Percentiles rank a stretch among this genome's conserved stretches.
Conservation (phyloP, 2,888 invertebrate genomes). For the Crepidodera aurea region DNA sequence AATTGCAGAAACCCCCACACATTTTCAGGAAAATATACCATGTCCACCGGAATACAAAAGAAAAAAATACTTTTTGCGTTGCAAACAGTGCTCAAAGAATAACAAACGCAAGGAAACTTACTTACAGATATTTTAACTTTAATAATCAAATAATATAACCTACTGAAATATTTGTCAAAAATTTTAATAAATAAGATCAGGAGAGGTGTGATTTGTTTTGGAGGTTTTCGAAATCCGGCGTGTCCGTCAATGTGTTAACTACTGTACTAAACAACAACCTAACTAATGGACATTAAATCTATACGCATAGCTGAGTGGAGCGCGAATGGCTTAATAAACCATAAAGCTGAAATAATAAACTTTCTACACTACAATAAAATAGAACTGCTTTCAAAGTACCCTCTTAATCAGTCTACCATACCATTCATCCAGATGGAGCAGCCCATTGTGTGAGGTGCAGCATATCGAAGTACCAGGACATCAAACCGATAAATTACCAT, state of each 20-base stretch:
- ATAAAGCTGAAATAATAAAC: no score
- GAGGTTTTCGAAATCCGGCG: conserved; percentile 4
- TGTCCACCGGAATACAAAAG: no score
- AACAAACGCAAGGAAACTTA: no score
- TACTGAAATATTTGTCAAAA: conserved; percentile 1
- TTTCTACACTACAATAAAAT: conserved; percentile 39
- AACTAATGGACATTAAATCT: no score
- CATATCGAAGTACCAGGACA: neutral
- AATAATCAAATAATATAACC: no score
- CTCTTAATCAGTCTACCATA: conserved; percentile 34
- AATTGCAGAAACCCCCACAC: no score
- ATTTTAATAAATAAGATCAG: no score
- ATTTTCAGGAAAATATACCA: no score
- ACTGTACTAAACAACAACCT: no score
- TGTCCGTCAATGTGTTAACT: neutral
- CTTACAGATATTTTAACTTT: no score
- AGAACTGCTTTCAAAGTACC: conserved; percentile 37
- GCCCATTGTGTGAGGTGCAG: neutral
- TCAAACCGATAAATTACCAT: neutral
- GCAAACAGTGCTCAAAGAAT: no score
- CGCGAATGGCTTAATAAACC: conserved; percentile 39
- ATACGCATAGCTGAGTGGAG: conserved; percentile 10
- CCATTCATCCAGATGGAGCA: conserved; percentile 38
- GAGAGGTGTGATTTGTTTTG: conserved; percentile 4
- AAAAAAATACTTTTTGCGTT: neutral